Conservation (phyloP, 2,797 vertebrate species). For the Hipposideros larvatus region DNA sequence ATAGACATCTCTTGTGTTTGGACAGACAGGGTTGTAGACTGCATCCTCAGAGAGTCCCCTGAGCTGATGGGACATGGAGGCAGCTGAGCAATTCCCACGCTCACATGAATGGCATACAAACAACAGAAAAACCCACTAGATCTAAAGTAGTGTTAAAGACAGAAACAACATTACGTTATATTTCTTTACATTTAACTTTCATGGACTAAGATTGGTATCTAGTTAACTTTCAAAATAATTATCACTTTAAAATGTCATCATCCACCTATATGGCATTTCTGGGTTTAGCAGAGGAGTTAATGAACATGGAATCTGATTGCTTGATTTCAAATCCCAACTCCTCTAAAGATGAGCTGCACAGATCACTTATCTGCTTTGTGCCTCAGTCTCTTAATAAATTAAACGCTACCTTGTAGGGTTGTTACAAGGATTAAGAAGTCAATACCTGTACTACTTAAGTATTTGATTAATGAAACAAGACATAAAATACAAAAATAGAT, state of each 20-base stretch:
- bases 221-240: constrained; percentile 22
- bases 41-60: not conserved
- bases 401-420: not conserved
- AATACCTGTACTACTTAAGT: not conserved
- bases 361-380: not conserved
- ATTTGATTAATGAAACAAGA: not conserved
- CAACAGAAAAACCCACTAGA: not conserved
- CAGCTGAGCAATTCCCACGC: not conserved
- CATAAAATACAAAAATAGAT: not conserved
- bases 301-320: not conserved
- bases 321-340: not conserved
- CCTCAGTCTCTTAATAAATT: not conserved
- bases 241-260: not conserved
- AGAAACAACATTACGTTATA: not conserved
- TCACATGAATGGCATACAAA: not conserved
- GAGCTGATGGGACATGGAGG: too few relatives aligned
- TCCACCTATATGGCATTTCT: not conserved
- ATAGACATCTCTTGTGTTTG: not conserved
- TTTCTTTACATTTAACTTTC: not conserved
- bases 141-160: not conserved
- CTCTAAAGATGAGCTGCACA: not conserved
- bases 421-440: not conserved
- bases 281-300: not conserved
- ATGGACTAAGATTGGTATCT: not conserved
- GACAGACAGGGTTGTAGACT: not conserved